Conservation (phyloP, 2,888 invertebrate genomes). For the Fragum fragum region DNA sequence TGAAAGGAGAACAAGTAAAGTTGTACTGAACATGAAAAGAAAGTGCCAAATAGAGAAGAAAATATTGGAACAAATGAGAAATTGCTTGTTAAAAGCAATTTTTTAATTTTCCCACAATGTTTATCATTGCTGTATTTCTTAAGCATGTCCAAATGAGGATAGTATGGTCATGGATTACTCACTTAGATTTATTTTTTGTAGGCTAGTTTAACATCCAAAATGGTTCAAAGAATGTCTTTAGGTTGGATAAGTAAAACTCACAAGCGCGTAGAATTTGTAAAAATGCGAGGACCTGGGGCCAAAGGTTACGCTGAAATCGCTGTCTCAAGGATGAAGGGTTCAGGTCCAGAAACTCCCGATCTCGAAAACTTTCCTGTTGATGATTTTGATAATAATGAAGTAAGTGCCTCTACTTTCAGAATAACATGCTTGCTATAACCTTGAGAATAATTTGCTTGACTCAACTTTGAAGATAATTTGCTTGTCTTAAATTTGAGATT, state of each 20-base stretch:
- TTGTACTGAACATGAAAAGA: background rate
- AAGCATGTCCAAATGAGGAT: background rate
- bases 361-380: slow-evolving; percentile 83
- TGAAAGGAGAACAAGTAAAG: no score
- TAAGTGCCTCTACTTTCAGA: no score
- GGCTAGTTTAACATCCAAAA: slow-evolving; percentile 97
- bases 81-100: no score
- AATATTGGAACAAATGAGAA: no score
- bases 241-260: slow-evolving; percentile 90
- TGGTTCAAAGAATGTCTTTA: slow-evolving; percentile 98
- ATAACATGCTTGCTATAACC: no score
- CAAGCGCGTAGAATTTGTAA: slow-evolving; percentile 96
- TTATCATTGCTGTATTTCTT: no score
- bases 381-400: slow-evolving; percentile 79
- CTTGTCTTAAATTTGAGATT: no score
- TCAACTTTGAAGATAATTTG: no score
- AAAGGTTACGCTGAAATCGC: slow-evolving; percentile 99
- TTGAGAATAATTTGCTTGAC: no score
- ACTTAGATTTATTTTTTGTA: slow-evolving; percentile 85
- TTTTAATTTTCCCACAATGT: background rate
- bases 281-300: slow-evolving; percentile 98
- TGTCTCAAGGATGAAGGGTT: slow-evolving; percentile 88
- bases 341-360: slow-evolving; percentile 98
- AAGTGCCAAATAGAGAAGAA: background rate
- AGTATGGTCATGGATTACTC: background rate